These are phyloP conservation scores for Collichthys lucidus DNA, from an alignment of 2,113 vertebrate genomes.

Conservation along the genomic window DNA sequence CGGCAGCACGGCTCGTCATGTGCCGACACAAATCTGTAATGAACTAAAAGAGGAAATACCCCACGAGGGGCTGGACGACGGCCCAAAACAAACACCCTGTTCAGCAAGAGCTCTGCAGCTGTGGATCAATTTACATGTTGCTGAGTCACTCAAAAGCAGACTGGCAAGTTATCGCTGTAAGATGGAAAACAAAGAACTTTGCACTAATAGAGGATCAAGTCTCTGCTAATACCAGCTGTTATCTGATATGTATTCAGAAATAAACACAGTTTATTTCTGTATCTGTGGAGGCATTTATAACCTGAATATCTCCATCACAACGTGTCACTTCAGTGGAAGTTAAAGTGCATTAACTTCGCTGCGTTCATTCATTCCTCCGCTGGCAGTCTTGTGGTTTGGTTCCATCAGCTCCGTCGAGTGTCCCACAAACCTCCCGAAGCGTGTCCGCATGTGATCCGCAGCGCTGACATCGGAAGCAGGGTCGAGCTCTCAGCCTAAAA, in stretches of 20 bases:
- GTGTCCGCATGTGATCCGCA: conserved; percentile 11
- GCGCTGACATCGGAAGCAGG: not conserved
- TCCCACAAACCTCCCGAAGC: conserved; percentile 7
- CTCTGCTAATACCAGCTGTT: no score
- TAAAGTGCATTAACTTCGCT: no score
- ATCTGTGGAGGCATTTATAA: no score
- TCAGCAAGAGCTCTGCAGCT: not conserved
- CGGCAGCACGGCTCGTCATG: not conserved
- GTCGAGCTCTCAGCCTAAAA: not conserved
- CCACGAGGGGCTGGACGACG: not conserved
- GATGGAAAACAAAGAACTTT: no score
- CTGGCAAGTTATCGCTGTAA: not conserved
- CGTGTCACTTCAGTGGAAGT: no score
- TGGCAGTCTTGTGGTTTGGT: not conserved
- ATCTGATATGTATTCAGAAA: no score
- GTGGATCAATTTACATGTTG: not conserved
- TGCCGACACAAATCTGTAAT: not conserved
- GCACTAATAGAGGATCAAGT: no score
- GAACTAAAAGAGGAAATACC: not conserved
- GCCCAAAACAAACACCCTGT: not conserved
- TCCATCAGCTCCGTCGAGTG: not conserved
- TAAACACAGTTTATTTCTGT: no score
- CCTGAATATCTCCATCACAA: no score
- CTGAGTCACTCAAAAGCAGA: not conserved
- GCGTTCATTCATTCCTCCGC: no score